Percentiles rank a stretch among this genome's conserved stretches.
phyloP scores from a whole-genome alignment of 2,888 invertebrate genomes.

The Podabrus alpinus region DNA sequence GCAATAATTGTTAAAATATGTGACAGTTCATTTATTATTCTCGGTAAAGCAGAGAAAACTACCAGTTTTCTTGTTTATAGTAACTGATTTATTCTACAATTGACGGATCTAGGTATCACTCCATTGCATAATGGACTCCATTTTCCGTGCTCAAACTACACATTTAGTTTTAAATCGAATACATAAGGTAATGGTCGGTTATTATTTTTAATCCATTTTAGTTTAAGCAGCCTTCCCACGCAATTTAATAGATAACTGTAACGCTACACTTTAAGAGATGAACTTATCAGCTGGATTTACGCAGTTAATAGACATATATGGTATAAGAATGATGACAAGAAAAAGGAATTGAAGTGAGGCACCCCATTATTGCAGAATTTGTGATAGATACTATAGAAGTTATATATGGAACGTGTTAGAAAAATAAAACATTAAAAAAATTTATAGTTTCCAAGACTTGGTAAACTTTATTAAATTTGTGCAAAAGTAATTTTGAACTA shows the following conservation, averaged over 20 bases:
- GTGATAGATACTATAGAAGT: not conserved
- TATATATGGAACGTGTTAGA: not conserved
- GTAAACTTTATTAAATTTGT: not conserved
- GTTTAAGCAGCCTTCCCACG: not conserved
- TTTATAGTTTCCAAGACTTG: not conserved
- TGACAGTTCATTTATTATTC: constrained; percentile 18
- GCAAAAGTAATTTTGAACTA: not conserved
- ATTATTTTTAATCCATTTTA: not conserved
- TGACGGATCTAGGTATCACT: not conserved
- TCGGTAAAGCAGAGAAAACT: constrained; percentile 6
- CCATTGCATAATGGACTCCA: not conserved
- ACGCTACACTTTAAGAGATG: not conserved
- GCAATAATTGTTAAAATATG: constrained; percentile 14
- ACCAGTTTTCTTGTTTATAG: constrained; percentile 6
- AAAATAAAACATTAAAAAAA: not conserved
- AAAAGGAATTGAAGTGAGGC: not conserved
- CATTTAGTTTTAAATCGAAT: not conserved
- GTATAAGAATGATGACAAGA: not conserved
- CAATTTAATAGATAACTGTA: not conserved
- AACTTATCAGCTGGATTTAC: not conserved
- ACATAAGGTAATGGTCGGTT: not conserved
- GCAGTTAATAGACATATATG: not conserved
- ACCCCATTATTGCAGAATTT: not conserved
- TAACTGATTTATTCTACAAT: constrained; percentile 4
- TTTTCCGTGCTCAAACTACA: not conserved